Conservation (phyloP, 1,140 invertebrate species). For the Drosophila kikkawai region DNA sequence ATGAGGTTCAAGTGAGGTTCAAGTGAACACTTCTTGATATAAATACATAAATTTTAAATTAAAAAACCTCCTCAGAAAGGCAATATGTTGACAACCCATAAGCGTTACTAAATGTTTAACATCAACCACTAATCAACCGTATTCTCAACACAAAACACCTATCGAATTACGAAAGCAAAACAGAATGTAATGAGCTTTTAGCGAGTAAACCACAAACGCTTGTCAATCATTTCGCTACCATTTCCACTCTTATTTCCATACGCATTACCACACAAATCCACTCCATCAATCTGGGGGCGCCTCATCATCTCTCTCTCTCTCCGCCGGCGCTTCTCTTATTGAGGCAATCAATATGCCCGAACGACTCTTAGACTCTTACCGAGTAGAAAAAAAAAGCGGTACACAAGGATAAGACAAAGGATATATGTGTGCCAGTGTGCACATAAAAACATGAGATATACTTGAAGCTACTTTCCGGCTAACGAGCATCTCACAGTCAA, state of each 20-base stretch:
- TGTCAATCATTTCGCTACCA: conserved; percentile 50
- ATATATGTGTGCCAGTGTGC: conserved; percentile 21
- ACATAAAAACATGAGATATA: conserved; percentile 67
- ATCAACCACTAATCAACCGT: conserved; percentile 2
- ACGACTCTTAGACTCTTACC: conserved; percentile 23
- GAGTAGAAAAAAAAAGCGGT: conserved; percentile 9
- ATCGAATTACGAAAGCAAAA: conserved; percentile 27
- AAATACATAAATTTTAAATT: no score
- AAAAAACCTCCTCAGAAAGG: background rate
- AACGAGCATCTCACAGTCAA: conserved; percentile 72
- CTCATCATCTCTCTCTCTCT: conserved; percentile 1
- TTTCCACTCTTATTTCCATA: conserved; percentile 37
- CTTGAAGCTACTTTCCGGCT: conserved; percentile 71
- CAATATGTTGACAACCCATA: background rate
- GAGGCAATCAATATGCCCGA: conserved; percentile 63
- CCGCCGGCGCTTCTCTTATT: conserved; percentile 21
- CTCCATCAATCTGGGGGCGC: conserved; percentile 43
- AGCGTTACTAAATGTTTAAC: conserved; percentile 3
- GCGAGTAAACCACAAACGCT: conserved; percentile 45
- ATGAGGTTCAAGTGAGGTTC: background rate
- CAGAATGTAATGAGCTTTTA: conserved; percentile 38
- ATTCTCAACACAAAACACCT: conserved; percentile 6
- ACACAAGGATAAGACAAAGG: conserved; percentile 44
- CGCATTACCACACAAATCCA: conserved; percentile 52
- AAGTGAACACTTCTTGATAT: no score